Conservation (phyloP, 1,140 invertebrate genomes). For the Sarcophaga peregrina region DNA sequence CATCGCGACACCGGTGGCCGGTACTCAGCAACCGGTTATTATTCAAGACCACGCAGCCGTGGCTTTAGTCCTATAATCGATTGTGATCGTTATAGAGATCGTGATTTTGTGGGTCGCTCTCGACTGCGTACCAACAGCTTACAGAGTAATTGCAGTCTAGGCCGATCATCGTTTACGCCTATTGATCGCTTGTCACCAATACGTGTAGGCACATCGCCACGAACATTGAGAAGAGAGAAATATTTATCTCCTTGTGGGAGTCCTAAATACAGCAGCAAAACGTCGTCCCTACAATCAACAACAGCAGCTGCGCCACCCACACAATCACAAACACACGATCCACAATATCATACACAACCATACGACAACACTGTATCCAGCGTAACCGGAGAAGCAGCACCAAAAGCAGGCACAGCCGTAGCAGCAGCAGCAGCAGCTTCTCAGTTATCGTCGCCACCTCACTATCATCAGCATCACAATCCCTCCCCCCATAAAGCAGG, state of each 20-base stretch:
- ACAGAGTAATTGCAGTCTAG: constrained; percentile 32
- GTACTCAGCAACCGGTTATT: constrained; percentile 58
- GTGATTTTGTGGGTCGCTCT: constrained; percentile 38
- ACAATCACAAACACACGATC: constrained; percentile 27
- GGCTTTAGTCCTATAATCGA: constrained; percentile 28
- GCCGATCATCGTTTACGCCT: constrained; percentile 33
- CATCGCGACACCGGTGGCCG: constrained; percentile 58
- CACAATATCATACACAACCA: constrained; percentile 30
- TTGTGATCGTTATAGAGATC: constrained; percentile 39
- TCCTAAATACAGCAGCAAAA: constrained; percentile 60
- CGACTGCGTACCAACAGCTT: constrained; percentile 29
- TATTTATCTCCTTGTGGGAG: constrained; percentile 45
- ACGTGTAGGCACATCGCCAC: constrained; percentile 51
- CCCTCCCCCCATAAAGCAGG: not conserved
- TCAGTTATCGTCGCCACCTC: not conserved
- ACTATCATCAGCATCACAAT: not conserved
- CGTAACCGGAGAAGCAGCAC: not conserved
- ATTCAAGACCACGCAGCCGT: constrained; percentile 33
- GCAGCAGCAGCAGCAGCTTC: not conserved
- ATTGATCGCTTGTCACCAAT: constrained; percentile 39
- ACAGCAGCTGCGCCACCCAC: constrained; percentile 29
- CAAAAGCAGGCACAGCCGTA: not conserved
- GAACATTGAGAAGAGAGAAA: constrained; percentile 47
- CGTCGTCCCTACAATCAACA: constrained; percentile 60
- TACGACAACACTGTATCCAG: not conserved